These are phyloP conservation scores for Echeneis naucrates DNA, from an alignment of 2,797 vertebrate genomes.

Conservation along the genomic window DNA sequence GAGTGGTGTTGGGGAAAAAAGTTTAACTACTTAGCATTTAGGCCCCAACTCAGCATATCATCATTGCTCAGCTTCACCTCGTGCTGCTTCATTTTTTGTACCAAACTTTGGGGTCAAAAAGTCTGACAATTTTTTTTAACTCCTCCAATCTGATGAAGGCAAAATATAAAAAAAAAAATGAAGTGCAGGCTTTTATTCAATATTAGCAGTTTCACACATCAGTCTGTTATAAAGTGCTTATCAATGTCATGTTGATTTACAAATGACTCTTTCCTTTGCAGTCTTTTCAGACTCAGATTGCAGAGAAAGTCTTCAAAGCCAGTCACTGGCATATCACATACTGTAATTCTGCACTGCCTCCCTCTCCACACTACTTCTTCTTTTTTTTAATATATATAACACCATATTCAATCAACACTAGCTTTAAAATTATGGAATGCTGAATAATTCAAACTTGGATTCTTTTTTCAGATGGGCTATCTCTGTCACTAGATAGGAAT, in stretches of 20 bases:
- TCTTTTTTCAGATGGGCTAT: slow-evolving; percentile 65
- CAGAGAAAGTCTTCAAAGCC: slow-evolving; percentile 63
- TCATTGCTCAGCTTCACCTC: slow-evolving; percentile 68
- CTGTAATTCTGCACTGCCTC: slow-evolving; percentile 62
- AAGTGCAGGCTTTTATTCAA: slow-evolving; percentile 62
- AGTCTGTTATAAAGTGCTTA: slow-evolving; percentile 77
- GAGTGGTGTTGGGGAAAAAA: slow-evolving; percentile 49
- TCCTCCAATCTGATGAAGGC: slow-evolving; percentile 69
- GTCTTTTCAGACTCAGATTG: slow-evolving; percentile 64
- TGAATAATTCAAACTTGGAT: slow-evolving; percentile 74
- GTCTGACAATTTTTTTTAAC: slow-evolving; percentile 62
- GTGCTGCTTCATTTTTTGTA: slow-evolving; percentile 72
- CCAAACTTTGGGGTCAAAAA: slow-evolving; percentile 70
- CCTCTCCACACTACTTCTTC: slow-evolving; percentile 42
- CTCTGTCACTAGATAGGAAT: slow-evolving; percentile 82
- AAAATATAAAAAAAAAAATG: no score
- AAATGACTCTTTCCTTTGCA: slow-evolving; percentile 57
- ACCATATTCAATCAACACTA: slow-evolving; percentile 79
- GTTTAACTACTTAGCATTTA: slow-evolving; percentile 59
- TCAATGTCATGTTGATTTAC: slow-evolving; percentile 76
- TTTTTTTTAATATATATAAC: slow-evolving; percentile 60
- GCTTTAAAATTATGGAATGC: slow-evolving; percentile 72
- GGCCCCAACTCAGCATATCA: slow-evolving; percentile 54
- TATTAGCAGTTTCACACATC: slow-evolving; percentile 78
- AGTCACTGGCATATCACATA: slow-evolving; percentile 61